A percentile compares a stretch with the other conserved stretches of the same genome.
Conservation (phyloP, 2,113 vertebrate genomes). For the Eonycteris spelaea region DNA sequence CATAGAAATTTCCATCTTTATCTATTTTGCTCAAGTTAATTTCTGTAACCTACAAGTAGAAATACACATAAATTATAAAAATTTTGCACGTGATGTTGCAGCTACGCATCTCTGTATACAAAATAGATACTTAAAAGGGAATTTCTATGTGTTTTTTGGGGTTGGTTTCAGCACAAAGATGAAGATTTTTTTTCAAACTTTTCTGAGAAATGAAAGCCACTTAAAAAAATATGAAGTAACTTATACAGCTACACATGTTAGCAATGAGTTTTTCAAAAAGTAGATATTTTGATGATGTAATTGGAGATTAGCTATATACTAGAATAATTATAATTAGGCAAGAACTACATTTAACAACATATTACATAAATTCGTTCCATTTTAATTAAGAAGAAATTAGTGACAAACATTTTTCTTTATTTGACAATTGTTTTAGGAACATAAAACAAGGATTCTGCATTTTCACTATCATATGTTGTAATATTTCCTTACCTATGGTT, state of each 20-base stretch:
- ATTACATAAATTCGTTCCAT: not conserved
- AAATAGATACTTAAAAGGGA: not conserved
- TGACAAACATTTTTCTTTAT: not conserved
- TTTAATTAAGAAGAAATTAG: not conserved
- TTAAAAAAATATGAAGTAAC: not conserved
- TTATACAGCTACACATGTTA: not conserved
- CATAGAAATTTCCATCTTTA: not conserved
- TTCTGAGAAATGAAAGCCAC: not conserved
- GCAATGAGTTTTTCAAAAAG: not conserved
- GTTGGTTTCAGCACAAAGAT: not conserved
- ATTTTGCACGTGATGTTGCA: not conserved
- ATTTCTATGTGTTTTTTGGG: not conserved
- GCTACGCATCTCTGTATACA: not conserved
- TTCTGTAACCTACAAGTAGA: not conserved
- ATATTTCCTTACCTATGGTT: not conserved
- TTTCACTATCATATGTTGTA: not conserved
- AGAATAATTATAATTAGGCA: not conserved
- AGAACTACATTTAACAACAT: not conserved
- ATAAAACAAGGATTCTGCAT: not conserved
- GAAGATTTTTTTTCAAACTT: not conserved
- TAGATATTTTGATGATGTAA: not conserved
- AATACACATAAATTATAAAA: not conserved
- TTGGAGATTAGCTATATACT: not conserved
- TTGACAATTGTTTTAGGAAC: not conserved
- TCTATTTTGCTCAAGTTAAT: not conserved